Evolutionary conservation across 2,797 vertebrate genomes (phyloP), one percentile per base, ranked within the genome.

Genomic region (Propithecus perrieri): DNA sequence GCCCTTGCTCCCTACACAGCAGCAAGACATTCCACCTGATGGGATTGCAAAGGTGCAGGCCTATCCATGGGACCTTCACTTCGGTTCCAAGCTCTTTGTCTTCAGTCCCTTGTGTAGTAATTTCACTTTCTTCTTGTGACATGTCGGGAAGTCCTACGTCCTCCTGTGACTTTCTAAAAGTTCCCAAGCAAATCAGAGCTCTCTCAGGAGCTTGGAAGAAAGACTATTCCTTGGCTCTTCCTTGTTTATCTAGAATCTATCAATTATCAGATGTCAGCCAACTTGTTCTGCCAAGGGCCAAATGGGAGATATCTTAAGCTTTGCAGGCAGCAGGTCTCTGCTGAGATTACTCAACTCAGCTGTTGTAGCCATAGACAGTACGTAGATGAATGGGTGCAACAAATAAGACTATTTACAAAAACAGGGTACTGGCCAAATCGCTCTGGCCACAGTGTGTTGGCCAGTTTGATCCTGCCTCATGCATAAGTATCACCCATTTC

Each of bases 361-460:
- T 2, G 0, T 67, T 17, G 38, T 12, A 74, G 35, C 71, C 33
- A 43, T 1, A 59, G 41, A 28, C 3, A 30, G 22, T 2, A 41
- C 14, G 7, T 33, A 46, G 61, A 41, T 2, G 18, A 57, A 43
- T 46, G 17, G 12, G 30, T 17, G 9, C 4, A 2, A 17, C 17
- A 15, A 61, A n/a, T 83, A 55, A 91, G 84, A 90, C 8, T 83
- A 91, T 79, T 89, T 80, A 83, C 22, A 61, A 61, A 92, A 83
- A 24, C 59, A 75, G 50, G 30, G 24, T 69, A 0, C 15, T 43
- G 43, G 46, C 48, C 61, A 35, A 3, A 35, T 30, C 13, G 30
- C 3, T 0, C 9, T 26, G 35, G 20, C 46, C 72, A 22, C 1
- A 4, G 11, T 11, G 20, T 43, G 1, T 59, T 59, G 28, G 24